A percentile compares a stretch with the other conserved stretches of the same genome.
phyloP scores from a whole-genome alignment of 2,113 vertebrate genomes.

The Rousettus leschenaultii region DNA sequence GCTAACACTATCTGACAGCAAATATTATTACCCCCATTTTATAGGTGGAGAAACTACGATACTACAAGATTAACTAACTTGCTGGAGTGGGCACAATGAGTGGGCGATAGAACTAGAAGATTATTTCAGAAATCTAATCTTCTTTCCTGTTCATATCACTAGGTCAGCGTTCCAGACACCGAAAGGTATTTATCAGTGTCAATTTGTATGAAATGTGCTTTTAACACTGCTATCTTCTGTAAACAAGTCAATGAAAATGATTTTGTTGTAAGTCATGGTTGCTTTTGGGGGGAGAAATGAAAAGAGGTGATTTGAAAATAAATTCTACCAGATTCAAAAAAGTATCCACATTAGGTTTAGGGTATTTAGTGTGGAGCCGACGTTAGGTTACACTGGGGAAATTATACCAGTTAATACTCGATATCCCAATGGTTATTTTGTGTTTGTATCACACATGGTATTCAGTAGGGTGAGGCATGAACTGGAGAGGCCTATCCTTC shows the following conservation, averaged over 20 bases:
- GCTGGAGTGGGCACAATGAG: neutral
- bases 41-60: conserved; percentile 54
- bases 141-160: conserved; percentile 29
- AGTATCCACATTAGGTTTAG: neutral
- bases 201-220: conserved; percentile 29
- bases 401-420: neutral
- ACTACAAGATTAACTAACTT: conserved; percentile 28
- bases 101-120: conserved; percentile 5
- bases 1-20: conserved; percentile 59
- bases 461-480: neutral
- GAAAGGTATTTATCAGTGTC: neutral
- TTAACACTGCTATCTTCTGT: neutral
- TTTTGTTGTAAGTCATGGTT: neutral
- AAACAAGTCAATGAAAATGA: conserved; percentile 30
- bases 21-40: conserved; percentile 56
- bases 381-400: neutral
- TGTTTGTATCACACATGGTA: neutral
- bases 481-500: neutral
- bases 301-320: conserved; percentile 31
- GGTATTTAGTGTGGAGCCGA: neutral
- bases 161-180: conserved; percentile 46
- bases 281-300: neutral
- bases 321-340: conserved; percentile 8
- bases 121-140: conserved; percentile 49
- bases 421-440: neutral